These are phyloP conservation scores for Ferdinandea cuprea DNA, from an alignment of 2,888 invertebrate species.

Conservation along the genomic window DNA sequence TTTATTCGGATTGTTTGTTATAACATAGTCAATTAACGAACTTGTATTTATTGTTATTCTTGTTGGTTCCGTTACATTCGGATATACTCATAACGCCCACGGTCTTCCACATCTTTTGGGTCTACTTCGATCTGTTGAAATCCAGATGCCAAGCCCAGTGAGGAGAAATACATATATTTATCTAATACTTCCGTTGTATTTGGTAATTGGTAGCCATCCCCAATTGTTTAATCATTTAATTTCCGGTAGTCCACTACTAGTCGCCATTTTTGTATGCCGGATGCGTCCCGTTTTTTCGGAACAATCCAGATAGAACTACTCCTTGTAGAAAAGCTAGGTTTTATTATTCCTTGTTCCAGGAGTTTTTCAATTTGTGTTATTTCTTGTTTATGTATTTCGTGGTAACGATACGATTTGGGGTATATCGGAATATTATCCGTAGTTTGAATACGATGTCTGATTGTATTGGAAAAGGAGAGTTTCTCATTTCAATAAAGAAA, in stretches of 20 bases:
- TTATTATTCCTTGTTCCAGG: conserved; percentile 60
- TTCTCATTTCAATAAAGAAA: conserved; percentile 27
- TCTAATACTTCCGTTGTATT: conserved; percentile 20
- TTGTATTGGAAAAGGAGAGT: conserved; percentile 55
- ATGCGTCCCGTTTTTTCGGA: conserved; percentile 41
- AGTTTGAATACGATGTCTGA: conserved; percentile 48
- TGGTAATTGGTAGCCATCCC: conserved; percentile 40
- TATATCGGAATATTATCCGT: conserved; percentile 55
- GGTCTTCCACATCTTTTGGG: conserved; percentile 1
- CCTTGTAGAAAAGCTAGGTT: conserved; percentile 33
- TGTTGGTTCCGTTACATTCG: too few species aligned
- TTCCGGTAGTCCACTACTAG: conserved; percentile 32
- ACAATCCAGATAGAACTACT: conserved; percentile 51
- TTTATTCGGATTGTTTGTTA: too few species aligned
- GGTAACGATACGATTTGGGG: conserved; percentile 74
- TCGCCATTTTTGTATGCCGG: conserved; percentile 41
- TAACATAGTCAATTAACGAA: too few species aligned
- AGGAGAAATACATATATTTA: too few species aligned
- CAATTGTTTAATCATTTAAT: conserved; percentile 56
- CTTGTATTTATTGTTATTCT: too few species aligned
- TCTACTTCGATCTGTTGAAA: conserved; percentile 58
- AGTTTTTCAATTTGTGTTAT: conserved; percentile 74
- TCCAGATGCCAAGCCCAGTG: conserved; percentile 25
- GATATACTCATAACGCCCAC: conserved; percentile 24
- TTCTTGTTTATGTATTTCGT: conserved; percentile 75